Conservation (phyloP, 1,140 invertebrate species). For the Notospermus geniculatus region DNA sequence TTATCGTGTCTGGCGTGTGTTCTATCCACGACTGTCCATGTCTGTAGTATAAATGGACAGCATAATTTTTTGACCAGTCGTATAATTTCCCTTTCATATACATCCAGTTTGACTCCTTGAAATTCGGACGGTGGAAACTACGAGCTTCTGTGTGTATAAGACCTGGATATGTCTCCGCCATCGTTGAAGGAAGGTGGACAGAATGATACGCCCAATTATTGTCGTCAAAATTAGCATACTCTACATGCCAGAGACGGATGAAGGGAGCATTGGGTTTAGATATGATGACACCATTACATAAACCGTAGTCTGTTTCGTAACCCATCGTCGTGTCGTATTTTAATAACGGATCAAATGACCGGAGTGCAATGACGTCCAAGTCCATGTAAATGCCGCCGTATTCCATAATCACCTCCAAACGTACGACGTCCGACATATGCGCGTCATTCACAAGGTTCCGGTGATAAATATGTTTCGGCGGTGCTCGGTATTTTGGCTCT, state of each 20-base stretch:
- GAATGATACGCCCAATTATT: background rate
- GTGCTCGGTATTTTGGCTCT: background rate
- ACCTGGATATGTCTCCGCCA: background rate
- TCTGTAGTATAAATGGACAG: background rate
- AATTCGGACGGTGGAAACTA: background rate
- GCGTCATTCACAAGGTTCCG: background rate
- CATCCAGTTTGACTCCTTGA: background rate
- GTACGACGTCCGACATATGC: background rate
- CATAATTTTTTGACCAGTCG: background rate
- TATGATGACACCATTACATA: slow-evolving; percentile 1
- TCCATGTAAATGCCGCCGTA: too few species aligned
- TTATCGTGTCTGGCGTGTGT: background rate
- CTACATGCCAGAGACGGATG: background rate
- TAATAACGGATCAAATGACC: background rate
- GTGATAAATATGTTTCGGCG: background rate
- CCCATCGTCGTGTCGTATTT: background rate
- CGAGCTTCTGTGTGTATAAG: background rate
- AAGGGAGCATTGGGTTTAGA: background rate
- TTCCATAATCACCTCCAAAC: background rate
- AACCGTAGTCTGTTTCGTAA: background rate
- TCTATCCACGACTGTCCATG: background rate
- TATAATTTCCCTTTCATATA: background rate
- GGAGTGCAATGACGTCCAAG: background rate
- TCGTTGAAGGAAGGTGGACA: background rate
- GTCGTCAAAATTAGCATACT: background rate